A percentile compares a stretch with the other conserved stretches of the same genome.
Evolutionary conservation across 2,797 vertebrate genomes (phyloP).

Genomic region (Clarias fuscus): DNA sequence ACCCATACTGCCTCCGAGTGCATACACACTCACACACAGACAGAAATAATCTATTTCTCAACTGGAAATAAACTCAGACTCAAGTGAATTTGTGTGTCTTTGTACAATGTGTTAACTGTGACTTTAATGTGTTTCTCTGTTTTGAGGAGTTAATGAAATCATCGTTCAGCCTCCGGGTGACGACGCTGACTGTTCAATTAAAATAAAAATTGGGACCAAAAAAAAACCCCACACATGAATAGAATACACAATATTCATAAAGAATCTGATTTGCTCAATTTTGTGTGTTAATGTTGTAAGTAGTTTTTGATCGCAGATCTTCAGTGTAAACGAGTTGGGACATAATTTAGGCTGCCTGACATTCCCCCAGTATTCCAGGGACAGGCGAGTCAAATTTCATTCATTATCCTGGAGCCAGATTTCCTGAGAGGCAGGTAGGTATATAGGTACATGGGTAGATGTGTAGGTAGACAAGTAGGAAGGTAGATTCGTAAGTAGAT

Average conservation of each 20-base stretch:
- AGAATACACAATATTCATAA: background rate
- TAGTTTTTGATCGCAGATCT: background rate
- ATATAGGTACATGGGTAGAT: no score
- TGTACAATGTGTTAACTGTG: background rate
- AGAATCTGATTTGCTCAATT: background rate
- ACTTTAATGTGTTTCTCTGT: background rate
- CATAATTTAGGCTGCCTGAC: background rate
- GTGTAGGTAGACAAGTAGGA: no score
- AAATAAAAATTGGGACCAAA: background rate
- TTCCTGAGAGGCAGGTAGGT: no score
- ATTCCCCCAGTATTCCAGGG: no score
- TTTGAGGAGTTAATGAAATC: background rate
- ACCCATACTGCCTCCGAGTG: conserved; percentile 7
- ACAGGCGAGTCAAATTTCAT: background rate
- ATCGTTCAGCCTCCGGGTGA: background rate
- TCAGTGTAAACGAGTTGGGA: background rate
- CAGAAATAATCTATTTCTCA: background rate
- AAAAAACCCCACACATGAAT: background rate
- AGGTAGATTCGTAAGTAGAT: no score
- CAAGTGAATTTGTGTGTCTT: background rate
- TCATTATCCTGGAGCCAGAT: no score
- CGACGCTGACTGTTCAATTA: background rate
- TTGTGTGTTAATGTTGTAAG: background rate
- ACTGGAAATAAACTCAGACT: conserved; percentile 54
- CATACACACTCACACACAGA: background rate